Percentiles rank a stretch among this genome's conserved stretches.
phyloP scores from a whole-genome alignment of 1,140 invertebrate genomes.

The Hypsibius dujardini region DNA sequence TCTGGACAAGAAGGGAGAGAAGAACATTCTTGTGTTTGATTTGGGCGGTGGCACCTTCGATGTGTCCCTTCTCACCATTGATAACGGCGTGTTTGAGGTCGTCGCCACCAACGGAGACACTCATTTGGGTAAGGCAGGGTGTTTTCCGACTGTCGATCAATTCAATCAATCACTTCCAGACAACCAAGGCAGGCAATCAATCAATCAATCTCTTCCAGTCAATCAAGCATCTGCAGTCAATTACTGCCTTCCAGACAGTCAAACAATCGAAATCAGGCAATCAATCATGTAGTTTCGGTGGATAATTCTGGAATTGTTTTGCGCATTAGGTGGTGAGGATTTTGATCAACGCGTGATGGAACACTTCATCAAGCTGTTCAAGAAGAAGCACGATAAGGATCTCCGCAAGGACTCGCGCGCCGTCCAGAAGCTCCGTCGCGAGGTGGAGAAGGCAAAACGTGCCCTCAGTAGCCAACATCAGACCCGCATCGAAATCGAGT shows the following conservation, averaged over 20 bases:
- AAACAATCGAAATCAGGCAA: too few species aligned
- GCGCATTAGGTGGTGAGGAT: conserved; percentile 74
- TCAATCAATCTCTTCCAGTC: too few species aligned
- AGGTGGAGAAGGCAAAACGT: conserved; percentile 94
- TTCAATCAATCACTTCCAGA: too few species aligned
- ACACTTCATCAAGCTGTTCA: conserved; percentile 94
- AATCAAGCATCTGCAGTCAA: too few species aligned
- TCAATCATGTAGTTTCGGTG: too few species aligned
- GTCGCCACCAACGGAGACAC: conserved; percentile 97
- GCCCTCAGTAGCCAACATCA: conserved; percentile 84
- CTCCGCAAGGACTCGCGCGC: conserved; percentile 81
- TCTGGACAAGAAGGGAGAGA: conserved; percentile 96
- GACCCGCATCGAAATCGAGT: conserved; percentile 96
- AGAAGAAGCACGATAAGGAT: conserved; percentile 97
- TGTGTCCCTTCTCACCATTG: conserved; percentile 93
- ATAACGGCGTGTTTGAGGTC: conserved; percentile 81
- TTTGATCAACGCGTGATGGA: conserved; percentile 97
- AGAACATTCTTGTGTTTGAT: conserved; percentile 97
- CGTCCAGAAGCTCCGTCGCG: conserved; percentile 83
- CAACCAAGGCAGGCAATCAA: too few species aligned
- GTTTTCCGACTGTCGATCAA: too few species aligned
- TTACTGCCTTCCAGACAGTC: too few species aligned
- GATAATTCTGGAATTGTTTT: conserved; percentile 17
- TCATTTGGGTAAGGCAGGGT: conserved; percentile 47
- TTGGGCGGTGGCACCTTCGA: conserved; percentile 99